These are phyloP conservation scores for Poeciliopsis turneri DNA, from an alignment of 2,797 vertebrate genomes.

Conservation along the genomic window DNA sequence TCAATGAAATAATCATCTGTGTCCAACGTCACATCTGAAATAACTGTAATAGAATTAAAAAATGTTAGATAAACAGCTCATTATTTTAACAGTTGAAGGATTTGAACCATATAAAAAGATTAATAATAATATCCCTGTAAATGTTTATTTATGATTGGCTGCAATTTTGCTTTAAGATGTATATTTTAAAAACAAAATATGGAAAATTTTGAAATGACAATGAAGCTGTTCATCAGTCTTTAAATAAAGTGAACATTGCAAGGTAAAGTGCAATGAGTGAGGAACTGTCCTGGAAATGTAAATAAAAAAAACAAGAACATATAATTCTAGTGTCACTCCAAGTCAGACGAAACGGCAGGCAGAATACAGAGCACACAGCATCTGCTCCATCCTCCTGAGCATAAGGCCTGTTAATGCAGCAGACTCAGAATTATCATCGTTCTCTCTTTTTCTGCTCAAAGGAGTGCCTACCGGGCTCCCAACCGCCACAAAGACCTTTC, in stretches of 20 bases:
- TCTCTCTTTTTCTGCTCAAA: slow-evolving; percentile 34
- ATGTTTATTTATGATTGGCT: neutral
- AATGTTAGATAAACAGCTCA: neutral
- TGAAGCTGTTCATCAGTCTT: neutral
- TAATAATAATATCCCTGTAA: neutral
- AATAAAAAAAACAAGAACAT: slow-evolving; percentile 1
- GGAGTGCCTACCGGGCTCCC: slow-evolving; percentile 17
- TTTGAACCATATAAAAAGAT: neutral
- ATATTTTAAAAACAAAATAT: neutral
- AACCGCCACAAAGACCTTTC: slow-evolving; percentile 46
- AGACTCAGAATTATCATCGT: slow-evolving; percentile 50
- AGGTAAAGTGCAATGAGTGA: neutral
- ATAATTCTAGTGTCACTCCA: slow-evolving; percentile 17
- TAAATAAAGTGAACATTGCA: neutral
- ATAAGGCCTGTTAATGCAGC: slow-evolving; percentile 56
- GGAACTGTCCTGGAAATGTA: neutral
- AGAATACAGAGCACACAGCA: slow-evolving; percentile 46
- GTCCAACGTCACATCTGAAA: neutral
- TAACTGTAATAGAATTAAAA: neutral
- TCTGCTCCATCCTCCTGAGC: slow-evolving; percentile 56
- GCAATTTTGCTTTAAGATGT: neutral
- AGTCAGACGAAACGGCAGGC: slow-evolving; percentile 38
- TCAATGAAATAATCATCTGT: neutral
- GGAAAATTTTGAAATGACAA: neutral
- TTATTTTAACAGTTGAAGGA: neutral